phyloP scores from a whole-genome alignment of 1,140 invertebrate species.

The Cydia fagiglandana region DNA sequence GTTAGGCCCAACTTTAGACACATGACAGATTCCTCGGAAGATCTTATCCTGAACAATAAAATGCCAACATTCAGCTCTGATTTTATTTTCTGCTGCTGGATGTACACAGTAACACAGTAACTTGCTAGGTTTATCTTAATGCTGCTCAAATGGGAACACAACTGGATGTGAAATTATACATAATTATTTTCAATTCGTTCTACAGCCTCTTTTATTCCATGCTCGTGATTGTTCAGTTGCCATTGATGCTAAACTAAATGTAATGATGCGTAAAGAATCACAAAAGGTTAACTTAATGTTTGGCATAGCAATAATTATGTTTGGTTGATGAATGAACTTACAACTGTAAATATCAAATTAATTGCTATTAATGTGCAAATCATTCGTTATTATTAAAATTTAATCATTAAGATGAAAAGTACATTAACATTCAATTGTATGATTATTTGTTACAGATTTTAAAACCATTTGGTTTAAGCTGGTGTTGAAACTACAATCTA shows the following conservation, averaged over 20 bases:
- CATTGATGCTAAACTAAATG: conserved; percentile 14
- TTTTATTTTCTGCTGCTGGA: not conserved
- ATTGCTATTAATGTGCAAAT: conserved; percentile 1
- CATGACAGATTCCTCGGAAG: no score
- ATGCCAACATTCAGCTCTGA: no score
- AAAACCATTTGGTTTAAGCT: no score
- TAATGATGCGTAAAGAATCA: conserved; percentile 20
- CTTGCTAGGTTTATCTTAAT: no score
- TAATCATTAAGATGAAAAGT: not conserved
- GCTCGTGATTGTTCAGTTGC: not conserved
- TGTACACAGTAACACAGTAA: no score
- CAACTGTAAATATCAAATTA: not conserved
- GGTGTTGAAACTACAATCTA: no score
- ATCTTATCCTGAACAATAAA: no score
- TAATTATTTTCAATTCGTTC: conserved; percentile 29
- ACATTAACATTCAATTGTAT: not conserved
- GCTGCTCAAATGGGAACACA: not conserved
- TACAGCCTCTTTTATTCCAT: conserved; percentile 1
- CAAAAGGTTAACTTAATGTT: not conserved
- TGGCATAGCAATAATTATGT: not conserved
- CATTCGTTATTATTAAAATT: not conserved
- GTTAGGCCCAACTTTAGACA: no score
- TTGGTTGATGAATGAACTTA: not conserved
- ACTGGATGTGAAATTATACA: conserved; percentile 9
- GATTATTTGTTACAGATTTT: no score